Evolutionary conservation across 2,888 invertebrate species (phyloP).

Genomic region (Cosmia pyralina): DNA sequence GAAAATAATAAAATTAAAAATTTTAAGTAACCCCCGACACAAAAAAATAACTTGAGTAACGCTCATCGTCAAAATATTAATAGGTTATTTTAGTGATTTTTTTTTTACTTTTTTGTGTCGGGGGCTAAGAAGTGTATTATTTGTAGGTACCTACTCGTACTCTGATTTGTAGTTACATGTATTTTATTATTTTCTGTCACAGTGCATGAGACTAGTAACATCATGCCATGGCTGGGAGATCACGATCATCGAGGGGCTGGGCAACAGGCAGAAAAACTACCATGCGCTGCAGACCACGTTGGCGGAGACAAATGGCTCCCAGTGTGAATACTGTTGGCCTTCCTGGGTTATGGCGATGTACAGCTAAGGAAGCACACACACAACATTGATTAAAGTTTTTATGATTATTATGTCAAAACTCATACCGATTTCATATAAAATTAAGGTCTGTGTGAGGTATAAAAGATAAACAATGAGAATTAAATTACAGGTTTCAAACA

Average conservation of each 20-base stretch:
- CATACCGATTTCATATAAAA: no score
- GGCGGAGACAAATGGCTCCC: slow-evolving; percentile 91
- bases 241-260: slow-evolving; percentile 24
- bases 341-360: slow-evolving; percentile 94
- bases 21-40: no score
- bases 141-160: no score
- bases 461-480: not conserved
- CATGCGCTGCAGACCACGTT: slow-evolving; percentile 18
- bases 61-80: no score
- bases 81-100: no score
- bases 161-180: not conserved
- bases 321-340: slow-evolving; percentile 93
- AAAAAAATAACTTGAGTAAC: no score
- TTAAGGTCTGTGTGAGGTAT: not conserved
- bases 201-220: slow-evolving; percentile 26
- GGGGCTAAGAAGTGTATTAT: no score
- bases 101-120: no score
- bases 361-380: slow-evolving; percentile 80
- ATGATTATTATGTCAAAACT: not conserved
- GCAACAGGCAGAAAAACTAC: slow-evolving; percentile 13
- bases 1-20: no score
- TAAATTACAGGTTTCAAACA: not conserved
- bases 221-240: slow-evolving; percentile 32
- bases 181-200: slow-evolving; percentile 53
- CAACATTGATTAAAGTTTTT: not conserved